Percentiles rank a stretch among this genome's conserved stretches.
These are phyloP conservation scores for Rhinella marina DNA, from an alignment of 2,797 vertebrate species.

Conservation along the genomic window DNA sequence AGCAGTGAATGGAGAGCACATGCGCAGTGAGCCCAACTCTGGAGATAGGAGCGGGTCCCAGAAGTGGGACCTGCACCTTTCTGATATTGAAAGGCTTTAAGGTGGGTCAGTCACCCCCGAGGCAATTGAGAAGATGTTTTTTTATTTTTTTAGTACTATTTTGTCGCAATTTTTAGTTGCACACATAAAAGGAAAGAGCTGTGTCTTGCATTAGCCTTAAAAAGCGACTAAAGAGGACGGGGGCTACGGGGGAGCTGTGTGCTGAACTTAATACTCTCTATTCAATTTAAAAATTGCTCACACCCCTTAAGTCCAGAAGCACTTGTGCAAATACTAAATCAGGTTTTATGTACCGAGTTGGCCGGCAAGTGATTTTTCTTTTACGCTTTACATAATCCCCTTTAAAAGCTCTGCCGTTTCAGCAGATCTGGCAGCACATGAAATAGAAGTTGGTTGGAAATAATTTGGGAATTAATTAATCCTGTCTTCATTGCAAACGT, in stretches of 20 bases:
- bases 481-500: conserved; percentile 61
- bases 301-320: conserved; percentile 67
- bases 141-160: background rate
- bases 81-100: too few species aligned
- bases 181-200: background rate
- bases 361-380: conserved; percentile 68
- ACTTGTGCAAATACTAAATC: conserved; percentile 58
- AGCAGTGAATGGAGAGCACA: too few species aligned
- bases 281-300: background rate
- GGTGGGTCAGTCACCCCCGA: too few species aligned
- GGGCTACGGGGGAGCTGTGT: background rate
- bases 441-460: conserved; percentile 67
- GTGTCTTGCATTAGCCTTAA: background rate
- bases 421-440: conserved; percentile 66
- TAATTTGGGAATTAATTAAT: conserved; percentile 59
- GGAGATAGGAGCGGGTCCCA: too few species aligned
- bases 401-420: conserved; percentile 65
- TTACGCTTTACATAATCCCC: conserved; percentile 69
- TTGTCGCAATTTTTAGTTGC: background rate
- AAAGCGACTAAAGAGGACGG: background rate
- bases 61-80: too few species aligned
- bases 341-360: conserved; percentile 65
- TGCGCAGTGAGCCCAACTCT: too few species aligned
- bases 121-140: background rate
- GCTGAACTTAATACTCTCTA: background rate